A percentile compares a stretch with the other conserved stretches of the same genome.
These are phyloP conservation scores for Neoniphon sammara DNA, from an alignment of 2,797 vertebrate genomes.

Conservation along the genomic window DNA sequence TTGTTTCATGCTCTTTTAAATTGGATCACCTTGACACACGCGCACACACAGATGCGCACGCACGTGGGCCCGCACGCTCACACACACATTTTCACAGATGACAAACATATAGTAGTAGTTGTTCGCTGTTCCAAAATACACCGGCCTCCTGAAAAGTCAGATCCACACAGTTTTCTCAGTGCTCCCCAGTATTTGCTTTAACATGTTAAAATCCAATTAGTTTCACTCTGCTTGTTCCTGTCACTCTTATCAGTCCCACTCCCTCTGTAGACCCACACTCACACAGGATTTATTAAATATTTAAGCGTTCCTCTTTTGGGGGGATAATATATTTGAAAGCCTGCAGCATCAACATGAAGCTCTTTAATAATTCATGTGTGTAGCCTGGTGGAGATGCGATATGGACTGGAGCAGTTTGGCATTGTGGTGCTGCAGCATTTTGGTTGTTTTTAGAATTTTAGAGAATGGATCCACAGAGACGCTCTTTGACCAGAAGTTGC, in stretches of 20 bases:
- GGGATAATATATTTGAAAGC: constrained; percentile 74
- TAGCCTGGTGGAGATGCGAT: constrained; percentile 64
- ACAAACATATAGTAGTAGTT: not conserved
- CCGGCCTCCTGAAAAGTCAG: constrained; percentile 19
- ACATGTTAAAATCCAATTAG: constrained; percentile 74
- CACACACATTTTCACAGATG: constrained; percentile 9
- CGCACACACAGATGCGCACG: constrained; percentile 1
- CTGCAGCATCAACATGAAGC: constrained; percentile 80
- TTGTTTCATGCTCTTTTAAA: constrained; percentile 63
- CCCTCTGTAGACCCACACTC: constrained; percentile 47
- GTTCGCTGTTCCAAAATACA: constrained; percentile 11
- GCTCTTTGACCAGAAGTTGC: constrained; percentile 10
- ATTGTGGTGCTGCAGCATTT: constrained; percentile 37
- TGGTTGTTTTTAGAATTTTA: not conserved
- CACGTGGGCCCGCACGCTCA: not conserved
- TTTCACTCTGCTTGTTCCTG: constrained; percentile 59
- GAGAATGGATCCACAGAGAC: not conserved
- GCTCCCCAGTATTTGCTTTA: constrained; percentile 52
- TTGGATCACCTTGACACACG: constrained; percentile 54
- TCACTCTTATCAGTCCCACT: constrained; percentile 67
- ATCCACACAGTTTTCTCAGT: constrained; percentile 17
- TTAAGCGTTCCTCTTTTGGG: constrained; percentile 64
- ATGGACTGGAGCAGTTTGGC: constrained; percentile 61
- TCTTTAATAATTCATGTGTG: constrained; percentile 80
- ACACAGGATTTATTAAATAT: constrained; percentile 77